Percentiles rank a stretch among this genome's conserved stretches.
Conservation (phyloP, 2,797 vertebrate species). For the Dipus sagitta region DNA sequence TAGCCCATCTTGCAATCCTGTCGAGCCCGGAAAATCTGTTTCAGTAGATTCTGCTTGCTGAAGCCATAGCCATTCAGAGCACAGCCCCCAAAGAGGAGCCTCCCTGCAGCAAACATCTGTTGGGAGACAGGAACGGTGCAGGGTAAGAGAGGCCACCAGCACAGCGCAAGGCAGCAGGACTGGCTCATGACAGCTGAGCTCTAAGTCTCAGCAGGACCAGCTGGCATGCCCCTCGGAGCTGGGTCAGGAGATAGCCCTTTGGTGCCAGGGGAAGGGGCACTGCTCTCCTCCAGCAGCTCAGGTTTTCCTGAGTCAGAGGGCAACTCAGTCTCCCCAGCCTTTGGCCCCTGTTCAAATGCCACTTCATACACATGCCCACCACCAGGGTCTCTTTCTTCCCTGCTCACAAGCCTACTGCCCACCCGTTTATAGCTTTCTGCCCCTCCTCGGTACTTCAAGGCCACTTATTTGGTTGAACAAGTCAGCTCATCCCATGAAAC, state of each 20-base stretch:
- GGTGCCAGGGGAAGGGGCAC: not conserved
- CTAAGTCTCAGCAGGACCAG: not conserved
- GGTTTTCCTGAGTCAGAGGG: not conserved
- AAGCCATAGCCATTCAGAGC: constrained; percentile 79
- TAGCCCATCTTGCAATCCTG: constrained; percentile 74
- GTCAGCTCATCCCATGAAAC: not conserved
- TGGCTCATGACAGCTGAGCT: not conserved
- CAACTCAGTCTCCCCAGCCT: not conserved
- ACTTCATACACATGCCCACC: not conserved
- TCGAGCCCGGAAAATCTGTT: constrained; percentile 72
- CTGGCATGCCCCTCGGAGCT: not conserved
- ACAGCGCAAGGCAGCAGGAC: not conserved
- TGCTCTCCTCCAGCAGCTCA: not conserved
- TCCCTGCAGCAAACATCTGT: constrained; percentile 81
- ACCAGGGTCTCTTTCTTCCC: not conserved
- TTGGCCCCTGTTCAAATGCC: not conserved
- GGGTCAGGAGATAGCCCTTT: not conserved
- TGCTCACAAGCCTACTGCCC: not conserved
- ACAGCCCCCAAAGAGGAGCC: constrained; percentile 76
- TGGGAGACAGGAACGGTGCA: constrained; percentile 58
- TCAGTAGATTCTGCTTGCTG: constrained; percentile 81
- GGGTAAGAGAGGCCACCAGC: not conserved
- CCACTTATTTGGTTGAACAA: rapidly evolving
- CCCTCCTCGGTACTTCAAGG: not conserved
- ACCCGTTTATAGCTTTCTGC: not conserved